Percentiles rank a stretch among this genome's conserved stretches.
Evolutionary conservation across 53 echinoderm and acorn worm species (phyloP).

Genomic region (Apostichopus leukothele): DNA sequence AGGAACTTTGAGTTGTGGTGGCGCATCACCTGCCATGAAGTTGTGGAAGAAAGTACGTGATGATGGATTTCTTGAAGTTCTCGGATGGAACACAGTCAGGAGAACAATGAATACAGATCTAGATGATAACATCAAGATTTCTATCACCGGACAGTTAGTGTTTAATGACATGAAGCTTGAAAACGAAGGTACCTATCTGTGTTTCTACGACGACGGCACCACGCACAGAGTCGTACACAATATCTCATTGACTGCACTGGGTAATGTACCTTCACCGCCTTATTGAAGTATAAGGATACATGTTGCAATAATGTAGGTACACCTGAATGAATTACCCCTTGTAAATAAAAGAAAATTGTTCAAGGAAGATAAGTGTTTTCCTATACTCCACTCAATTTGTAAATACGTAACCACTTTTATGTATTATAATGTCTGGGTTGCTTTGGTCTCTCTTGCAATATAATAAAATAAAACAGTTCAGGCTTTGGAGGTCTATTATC

Average conservation of each 20-base stretch:
- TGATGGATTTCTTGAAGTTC: background rate
- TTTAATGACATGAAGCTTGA: background rate
- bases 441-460: too few species aligned
- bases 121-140: background rate
- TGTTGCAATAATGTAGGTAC: too few species aligned
- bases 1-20: background rate
- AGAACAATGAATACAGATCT: background rate
- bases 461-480: too few species aligned
- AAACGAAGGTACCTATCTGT: background rate
- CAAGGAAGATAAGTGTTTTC: too few species aligned
- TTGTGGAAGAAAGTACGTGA: background rate
- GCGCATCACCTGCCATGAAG: accelerated
- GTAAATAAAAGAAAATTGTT: too few species aligned
- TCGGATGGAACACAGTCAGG: background rate
- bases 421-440: too few species aligned
- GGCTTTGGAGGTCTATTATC: too few species aligned
- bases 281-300: too few species aligned
- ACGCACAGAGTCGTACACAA: background rate
- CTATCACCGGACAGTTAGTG: background rate
- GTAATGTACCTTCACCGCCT: background rate
- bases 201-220: background rate
- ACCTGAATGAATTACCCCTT: too few species aligned
- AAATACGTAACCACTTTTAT: too few species aligned
- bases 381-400: too few species aligned
- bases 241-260: background rate